These are phyloP conservation scores for Erebia palarica DNA, from an alignment of 2,888 invertebrate species.

Conservation along the genomic window DNA sequence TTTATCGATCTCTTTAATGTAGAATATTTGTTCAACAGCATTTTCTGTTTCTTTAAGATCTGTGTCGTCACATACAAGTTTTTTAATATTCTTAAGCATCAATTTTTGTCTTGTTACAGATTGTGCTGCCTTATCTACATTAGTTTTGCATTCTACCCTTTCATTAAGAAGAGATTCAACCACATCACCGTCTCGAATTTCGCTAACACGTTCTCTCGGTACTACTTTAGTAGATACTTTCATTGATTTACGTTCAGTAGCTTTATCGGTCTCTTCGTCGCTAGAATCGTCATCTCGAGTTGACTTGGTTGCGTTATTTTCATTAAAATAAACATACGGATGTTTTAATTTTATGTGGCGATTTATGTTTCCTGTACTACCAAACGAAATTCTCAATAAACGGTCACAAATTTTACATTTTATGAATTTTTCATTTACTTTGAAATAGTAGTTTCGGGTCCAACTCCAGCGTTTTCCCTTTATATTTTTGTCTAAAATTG, in stretches of 20 bases:
- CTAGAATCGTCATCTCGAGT: not conserved
- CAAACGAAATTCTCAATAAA: not conserved
- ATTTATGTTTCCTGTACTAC: slow-evolving; percentile 7
- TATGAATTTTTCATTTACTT: not conserved
- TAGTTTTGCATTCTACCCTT: not conserved
- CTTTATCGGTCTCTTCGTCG: not conserved
- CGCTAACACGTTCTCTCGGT: not conserved
- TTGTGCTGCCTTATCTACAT: not conserved
- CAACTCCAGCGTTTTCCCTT: not conserved
- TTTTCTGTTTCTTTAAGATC: not conserved
- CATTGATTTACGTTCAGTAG: not conserved
- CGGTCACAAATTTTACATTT: slow-evolving; percentile 15
- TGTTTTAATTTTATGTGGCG: slow-evolving; percentile 19
- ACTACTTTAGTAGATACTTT: not conserved
- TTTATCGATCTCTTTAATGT: slow-evolving; percentile 1
- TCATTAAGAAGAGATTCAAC: not conserved
- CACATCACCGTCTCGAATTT: not conserved
- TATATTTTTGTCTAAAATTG: not conserved
- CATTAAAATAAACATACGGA: slow-evolving; percentile 14
- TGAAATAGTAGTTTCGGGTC: slow-evolving; percentile 11
- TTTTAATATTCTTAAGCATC: not conserved
- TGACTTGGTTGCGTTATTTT: not conserved
- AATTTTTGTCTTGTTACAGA: not conserved
- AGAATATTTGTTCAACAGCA: not conserved
- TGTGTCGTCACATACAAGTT: not conserved